Evolutionary conservation across 2,797 vertebrate genomes (phyloP), one percentile per base, ranked within the genome.

Genomic region (Simalia tracyae): DNA sequence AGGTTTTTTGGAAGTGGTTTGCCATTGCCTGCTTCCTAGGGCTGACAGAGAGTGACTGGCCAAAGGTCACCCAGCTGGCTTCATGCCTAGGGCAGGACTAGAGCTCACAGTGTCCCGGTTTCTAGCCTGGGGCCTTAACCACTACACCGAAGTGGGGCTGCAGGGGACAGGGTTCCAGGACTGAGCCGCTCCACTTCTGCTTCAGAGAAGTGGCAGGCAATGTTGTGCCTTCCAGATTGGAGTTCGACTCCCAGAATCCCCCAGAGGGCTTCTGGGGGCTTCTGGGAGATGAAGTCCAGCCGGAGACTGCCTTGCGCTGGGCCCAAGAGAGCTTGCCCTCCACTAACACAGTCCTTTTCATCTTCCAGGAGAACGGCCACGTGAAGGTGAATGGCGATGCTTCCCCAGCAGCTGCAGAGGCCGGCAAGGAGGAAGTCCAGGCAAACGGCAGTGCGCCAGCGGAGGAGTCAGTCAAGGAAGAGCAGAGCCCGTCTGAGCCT

Each of bases 331-430:
- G 14, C 0, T 24, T 42, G 64, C 84, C 17, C n/a, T n/a, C 86
- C 63, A 92, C 26, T 93, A 90, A 93, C 22, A 42, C n/a, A 81
- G 36, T 81, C 72, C 24, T 46, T 81, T 81, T 81, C 22, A 36
- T 89, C 54, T 96, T 96, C 89, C 96, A 99, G 98, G 99, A 99
- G 96, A 99, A 99, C 0, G 99, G 99, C 91, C 99, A 99, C 2
- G 98, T 99, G 91, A 99, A 99, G 95, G 98, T 97, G 68, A 99
- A 99, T 24, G 99, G 99, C 17, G 99, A 99, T n/a, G 97, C 98
- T 1, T 98, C 98, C 91, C 98, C 98, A 42, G 98, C 98, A 2
- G 98, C 98, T 8, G 98, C 98, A 0, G 98, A 99, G 96, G 98
- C 98, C 0, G 97, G 97, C 90, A n/a, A 93, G 89, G 96, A 97